Evolutionary conservation across 2,113 vertebrate species (phyloP).

Genomic region (Isurus oxyrinchus): DNA sequence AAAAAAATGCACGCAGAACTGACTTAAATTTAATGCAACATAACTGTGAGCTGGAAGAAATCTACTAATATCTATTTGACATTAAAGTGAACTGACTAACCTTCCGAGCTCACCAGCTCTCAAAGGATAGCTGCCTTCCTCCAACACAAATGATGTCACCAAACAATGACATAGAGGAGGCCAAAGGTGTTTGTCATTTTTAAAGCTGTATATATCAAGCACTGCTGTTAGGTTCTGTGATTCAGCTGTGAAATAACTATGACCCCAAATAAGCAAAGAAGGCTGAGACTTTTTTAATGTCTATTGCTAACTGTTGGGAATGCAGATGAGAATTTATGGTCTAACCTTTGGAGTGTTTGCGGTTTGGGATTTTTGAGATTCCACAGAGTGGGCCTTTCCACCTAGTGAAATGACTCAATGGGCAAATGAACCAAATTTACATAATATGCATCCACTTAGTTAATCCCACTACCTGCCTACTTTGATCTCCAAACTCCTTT

Average conservation of each 20-base stretch:
- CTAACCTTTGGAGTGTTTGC: not conserved
- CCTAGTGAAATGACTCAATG: slow-evolving; percentile 1
- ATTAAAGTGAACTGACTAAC: slow-evolving; percentile 23
- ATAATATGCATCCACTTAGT: not conserved
- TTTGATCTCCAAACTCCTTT: not conserved
- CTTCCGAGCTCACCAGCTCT: not conserved
- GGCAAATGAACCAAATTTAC: slow-evolving; percentile 17
- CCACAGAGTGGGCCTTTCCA: not conserved
- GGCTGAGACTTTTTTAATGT: not conserved
- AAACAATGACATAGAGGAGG: slow-evolving; percentile 28
- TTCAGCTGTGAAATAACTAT: slow-evolving; percentile 6
- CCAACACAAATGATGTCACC: slow-evolving; percentile 28
- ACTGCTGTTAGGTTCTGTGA: slow-evolving; percentile 1
- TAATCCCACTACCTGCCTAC: not conserved
- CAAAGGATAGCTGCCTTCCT: not conserved
- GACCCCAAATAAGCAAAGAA: slow-evolving; percentile 29
- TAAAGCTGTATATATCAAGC: slow-evolving; percentile 34
- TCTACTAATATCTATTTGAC: slow-evolving; percentile 7
- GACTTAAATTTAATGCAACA: slow-evolving; percentile 21
- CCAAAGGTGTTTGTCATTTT: slow-evolving; percentile 34
- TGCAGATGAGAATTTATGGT: not conserved
- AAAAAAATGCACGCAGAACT: not conserved
- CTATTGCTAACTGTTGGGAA: not conserved
- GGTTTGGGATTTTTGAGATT: slow-evolving; percentile 23
- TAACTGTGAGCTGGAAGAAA: slow-evolving; percentile 17